Percentiles rank a stretch among this genome's conserved stretches.
Conservation (phyloP, 1,140 invertebrate genomes). For the Mizuhopecten yessoensis region DNA sequence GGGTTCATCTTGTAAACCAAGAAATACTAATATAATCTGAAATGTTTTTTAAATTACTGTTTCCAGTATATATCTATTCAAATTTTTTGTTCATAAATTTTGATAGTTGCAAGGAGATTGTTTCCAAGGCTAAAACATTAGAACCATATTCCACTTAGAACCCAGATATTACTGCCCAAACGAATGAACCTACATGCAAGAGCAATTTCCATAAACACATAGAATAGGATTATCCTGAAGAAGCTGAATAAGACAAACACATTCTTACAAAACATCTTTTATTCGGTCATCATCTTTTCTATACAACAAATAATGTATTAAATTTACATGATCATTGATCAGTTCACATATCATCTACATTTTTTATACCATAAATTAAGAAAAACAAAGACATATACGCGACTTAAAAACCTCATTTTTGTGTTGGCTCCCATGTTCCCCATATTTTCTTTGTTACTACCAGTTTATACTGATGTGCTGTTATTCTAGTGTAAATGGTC, state of each 20-base stretch:
- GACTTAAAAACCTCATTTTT: slow-evolving; percentile 21
- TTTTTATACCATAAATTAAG: slow-evolving; percentile 29
- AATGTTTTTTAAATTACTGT: no score
- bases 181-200: no score
- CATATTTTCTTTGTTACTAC: neutral
- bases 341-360: slow-evolving; percentile 29
- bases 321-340: slow-evolving; percentile 35
- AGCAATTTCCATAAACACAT: no score
- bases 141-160: no score
- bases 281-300: slow-evolving; percentile 32
- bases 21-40: no score
- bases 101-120: no score
- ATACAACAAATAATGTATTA: slow-evolving; percentile 23
- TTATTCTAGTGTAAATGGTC: neutral
- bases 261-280: slow-evolving; percentile 38
- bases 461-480: neutral
- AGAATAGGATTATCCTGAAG: no score
- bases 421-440: neutral
- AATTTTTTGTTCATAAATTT: no score
- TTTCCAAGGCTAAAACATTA: no score
- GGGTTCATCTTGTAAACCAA: no score
- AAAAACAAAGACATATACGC: neutral
- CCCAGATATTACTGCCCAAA: no score
- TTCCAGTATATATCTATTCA: no score
- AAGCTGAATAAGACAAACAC: neutral